Percentiles rank a stretch among this genome's conserved stretches.
These are phyloP conservation scores for Callipepla squamata DNA, from an alignment of 2,113 vertebrate genomes.

Conservation along the genomic window DNA sequence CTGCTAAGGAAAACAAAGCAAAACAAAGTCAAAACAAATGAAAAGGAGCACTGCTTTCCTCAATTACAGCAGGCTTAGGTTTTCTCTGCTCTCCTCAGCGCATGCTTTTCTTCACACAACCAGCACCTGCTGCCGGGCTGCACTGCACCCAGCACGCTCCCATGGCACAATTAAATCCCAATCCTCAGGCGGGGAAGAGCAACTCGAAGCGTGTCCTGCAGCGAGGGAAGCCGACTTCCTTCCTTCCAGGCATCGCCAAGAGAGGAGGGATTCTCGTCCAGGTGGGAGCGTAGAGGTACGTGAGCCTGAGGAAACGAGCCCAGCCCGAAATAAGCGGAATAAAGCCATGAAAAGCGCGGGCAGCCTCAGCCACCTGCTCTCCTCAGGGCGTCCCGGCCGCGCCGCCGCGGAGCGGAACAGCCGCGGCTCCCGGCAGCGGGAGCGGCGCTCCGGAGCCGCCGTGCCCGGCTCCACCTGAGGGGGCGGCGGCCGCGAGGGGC, in stretches of 20 bases:
- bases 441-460: background rate
- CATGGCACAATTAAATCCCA: background rate
- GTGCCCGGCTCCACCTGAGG: background rate
- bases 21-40: too few relatives aligned
- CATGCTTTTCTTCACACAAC: background rate
- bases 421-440: background rate
- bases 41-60: background rate
- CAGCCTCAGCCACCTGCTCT: too few relatives aligned
- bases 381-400: too few relatives aligned
- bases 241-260: background rate
- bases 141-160: background rate
- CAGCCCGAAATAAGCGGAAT: background rate
- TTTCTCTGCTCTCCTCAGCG: background rate
- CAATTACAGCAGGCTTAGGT: background rate
- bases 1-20: background rate
- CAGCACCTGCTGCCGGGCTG: background rate
- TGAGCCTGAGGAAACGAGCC: constrained; percentile 31
- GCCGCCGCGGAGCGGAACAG: background rate
- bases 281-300: background rate
- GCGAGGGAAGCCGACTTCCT: background rate
- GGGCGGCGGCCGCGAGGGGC: background rate
- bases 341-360: background rate
- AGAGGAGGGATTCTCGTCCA: background rate
- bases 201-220: background rate
- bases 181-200: background rate